A percentile compares a stretch with the other conserved stretches of the same genome.
These are phyloP conservation scores for Aphyosemion australe DNA, from an alignment of 2,113 vertebrate species.

Conservation along the genomic window DNA sequence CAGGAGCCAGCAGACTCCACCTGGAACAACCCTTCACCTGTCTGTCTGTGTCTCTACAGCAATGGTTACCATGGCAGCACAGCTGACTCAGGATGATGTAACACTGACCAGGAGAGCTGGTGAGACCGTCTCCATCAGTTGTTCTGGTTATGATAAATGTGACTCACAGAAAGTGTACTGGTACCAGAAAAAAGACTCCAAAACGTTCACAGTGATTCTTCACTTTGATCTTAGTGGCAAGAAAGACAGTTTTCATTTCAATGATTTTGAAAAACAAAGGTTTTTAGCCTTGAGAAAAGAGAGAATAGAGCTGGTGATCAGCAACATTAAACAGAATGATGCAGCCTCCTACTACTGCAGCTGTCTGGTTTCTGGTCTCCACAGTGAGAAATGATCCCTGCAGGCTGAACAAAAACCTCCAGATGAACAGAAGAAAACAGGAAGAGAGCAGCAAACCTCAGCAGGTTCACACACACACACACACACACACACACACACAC, in stretches of 20 bases:
- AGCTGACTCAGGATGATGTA: not conserved
- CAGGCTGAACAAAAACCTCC: slow-evolving; percentile 7
- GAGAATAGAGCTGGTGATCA: not conserved
- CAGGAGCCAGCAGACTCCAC: slow-evolving; percentile 5
- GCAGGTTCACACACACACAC: no score
- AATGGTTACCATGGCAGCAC: slow-evolving; percentile 6
- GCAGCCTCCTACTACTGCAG: not conserved
- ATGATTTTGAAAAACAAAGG: not conserved
- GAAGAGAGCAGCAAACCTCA: not conserved
- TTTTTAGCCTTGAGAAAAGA: not conserved
- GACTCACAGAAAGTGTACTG: not conserved
- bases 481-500: no score
- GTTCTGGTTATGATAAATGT: not conserved
- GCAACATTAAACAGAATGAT: not conserved
- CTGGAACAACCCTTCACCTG: slow-evolving; percentile 11
- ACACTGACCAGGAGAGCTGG: not conserved
- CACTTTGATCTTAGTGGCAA: no score
- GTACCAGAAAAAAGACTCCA: not conserved
- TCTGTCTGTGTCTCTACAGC: slow-evolving; percentile 21
- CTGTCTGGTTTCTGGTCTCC: not conserved
- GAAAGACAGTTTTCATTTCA: fast-evolving
- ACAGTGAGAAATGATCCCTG: slow-evolving; percentile 1
- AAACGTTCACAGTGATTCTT: not conserved
- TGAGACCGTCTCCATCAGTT: not conserved
- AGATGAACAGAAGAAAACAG: not conserved